Percentiles rank a stretch among this genome's conserved stretches.
phyloP scores from a whole-genome alignment of 1,140 invertebrate species.

The Acromyrmex heyeri region DNA sequence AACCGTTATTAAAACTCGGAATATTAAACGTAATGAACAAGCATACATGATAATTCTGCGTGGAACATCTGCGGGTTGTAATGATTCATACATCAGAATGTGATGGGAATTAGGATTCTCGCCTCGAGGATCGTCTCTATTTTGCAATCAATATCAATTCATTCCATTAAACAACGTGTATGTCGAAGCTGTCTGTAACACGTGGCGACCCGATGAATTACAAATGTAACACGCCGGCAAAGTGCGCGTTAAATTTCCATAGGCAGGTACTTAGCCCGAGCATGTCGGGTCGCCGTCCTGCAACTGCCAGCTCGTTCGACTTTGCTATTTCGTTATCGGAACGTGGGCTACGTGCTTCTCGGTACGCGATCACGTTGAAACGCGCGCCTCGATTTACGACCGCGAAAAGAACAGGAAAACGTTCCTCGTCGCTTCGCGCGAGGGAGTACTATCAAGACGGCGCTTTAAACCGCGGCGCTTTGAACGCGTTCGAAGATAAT shows the following conservation, averaged over 20 bases:
- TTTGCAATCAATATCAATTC: conserved; percentile 75
- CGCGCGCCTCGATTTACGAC: conserved; percentile 60
- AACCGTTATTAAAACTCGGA: not conserved
- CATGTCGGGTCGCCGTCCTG: conserved; percentile 24
- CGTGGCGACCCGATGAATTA: conserved; percentile 76
- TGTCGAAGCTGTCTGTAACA: conserved; percentile 69
- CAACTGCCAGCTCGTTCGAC: conserved; percentile 62
- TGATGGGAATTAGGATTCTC: not conserved
- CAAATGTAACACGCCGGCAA: conserved; percentile 75
- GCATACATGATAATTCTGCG: not conserved
- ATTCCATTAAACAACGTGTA: conserved; percentile 71
- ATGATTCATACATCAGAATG: conserved; percentile 38
- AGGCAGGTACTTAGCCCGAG: conserved; percentile 72
- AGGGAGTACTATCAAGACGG: not conserved
- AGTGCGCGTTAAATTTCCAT: conserved; percentile 78
- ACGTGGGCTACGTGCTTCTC: conserved; percentile 62
- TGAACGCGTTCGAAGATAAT: conserved; percentile 28
- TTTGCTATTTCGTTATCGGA: conserved; percentile 74
- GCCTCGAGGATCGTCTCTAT: conserved; percentile 34
- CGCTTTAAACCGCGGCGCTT: conserved; percentile 31
- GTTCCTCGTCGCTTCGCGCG: not conserved
- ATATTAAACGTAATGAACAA: not conserved
- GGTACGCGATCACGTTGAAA: conserved; percentile 58
- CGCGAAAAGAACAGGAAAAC: conserved; percentile 53
- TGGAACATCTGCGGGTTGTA: not conserved